These are phyloP conservation scores for Noturus placidus DNA, from an alignment of 2,113 vertebrate genomes.

Conservation along the genomic window DNA sequence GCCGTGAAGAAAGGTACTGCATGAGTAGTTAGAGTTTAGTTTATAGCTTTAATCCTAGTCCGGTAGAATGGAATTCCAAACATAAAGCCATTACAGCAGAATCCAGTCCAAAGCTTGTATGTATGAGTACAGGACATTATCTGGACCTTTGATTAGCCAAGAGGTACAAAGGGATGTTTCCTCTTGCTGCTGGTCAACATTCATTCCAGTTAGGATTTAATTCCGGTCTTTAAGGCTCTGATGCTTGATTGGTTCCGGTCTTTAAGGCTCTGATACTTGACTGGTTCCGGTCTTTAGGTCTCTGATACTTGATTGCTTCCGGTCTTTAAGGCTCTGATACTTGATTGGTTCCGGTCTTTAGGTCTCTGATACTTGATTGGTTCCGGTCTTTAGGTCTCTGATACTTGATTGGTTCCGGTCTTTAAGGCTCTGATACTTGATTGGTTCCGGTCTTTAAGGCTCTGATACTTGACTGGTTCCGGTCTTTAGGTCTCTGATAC, in stretches of 20 bases:
- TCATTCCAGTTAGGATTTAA: neutral
- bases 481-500: neutral
- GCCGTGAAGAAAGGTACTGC: slow-evolving; percentile 82
- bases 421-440: no score
- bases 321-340: no score
- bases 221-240: neutral
- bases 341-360: no score
- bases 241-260: neutral
- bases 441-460: no score
- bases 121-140: neutral
- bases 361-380: no score
- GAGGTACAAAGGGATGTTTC: neutral
- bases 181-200: neutral
- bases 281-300: neutral
- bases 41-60: neutral
- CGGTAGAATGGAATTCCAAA: neutral
- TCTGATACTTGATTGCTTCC: neutral
- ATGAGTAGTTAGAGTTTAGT: neutral
- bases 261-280: neutral
- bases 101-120: neutral
- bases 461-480: no score
- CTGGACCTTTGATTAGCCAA: neutral
- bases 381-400: no score
- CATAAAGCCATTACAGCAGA: neutral
- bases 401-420: no score